Percentiles rank a stretch among this genome's conserved stretches.
Conservation (phyloP, 2,797 vertebrate genomes). For the Trachops cirrhosus region DNA sequence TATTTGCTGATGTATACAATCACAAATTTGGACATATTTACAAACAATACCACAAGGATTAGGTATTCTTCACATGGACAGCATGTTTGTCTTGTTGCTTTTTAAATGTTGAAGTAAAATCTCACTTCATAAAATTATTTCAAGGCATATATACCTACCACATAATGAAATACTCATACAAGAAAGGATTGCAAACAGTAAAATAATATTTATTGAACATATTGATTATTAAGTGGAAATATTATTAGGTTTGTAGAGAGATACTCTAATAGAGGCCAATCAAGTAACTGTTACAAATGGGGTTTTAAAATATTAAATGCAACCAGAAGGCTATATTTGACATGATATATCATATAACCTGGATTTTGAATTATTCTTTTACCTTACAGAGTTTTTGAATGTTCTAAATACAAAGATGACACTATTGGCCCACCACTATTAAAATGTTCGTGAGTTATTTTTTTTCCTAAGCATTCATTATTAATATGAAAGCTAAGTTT, state of each 20-base stretch:
- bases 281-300: slow-evolving; percentile 20
- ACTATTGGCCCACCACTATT: neutral
- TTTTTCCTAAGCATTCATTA: slow-evolving; percentile 10
- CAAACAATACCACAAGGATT: neutral
- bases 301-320: neutral
- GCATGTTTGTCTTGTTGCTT: slow-evolving; percentile 6
- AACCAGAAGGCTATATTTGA: neutral
- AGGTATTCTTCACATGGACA: neutral
- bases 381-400: neutral
- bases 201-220: slow-evolving; percentile 28
- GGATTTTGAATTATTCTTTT: neutral
- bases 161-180: neutral
- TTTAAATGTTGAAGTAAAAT: slow-evolving; percentile 41
- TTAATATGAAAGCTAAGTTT: neutral
- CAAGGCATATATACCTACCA: neutral
- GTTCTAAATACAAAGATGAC: neutral
- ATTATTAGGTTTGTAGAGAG: neutral
- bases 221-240: neutral
- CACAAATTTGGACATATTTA: slow-evolving; percentile 9
- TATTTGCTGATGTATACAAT: neutral
- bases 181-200: neutral
- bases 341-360: neutral
- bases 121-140: neutral
- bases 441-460: neutral
- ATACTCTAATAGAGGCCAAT: neutral